Evolutionary conservation across 2,113 vertebrate species (phyloP), one percentile per base, ranked within the genome.

Genomic region (Puffinus mauretanicus): DNA sequence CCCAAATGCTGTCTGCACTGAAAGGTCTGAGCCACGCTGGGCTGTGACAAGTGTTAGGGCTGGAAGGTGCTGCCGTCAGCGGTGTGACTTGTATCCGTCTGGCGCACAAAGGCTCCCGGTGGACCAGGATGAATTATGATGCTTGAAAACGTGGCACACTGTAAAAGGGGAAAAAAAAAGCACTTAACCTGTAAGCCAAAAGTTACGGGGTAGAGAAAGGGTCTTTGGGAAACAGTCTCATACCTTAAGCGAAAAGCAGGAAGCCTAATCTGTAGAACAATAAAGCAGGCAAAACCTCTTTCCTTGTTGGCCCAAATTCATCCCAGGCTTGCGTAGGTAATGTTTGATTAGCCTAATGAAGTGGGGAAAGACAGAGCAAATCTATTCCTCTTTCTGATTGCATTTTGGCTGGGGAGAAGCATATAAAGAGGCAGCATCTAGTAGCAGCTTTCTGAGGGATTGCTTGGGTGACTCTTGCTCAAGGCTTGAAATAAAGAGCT

Each of bases 241-340:
- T 76, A 77, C 78, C 85, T 95, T 85, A 82, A 38, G 94, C 5
- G 36, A 64, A 85, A 91, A 95, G 96, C 94, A 97, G 96, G 96
- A 97, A 97, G 79, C 96, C 90, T 93, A 97, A 97, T 97, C 93
- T 97, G 96, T 3, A 97, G 92, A 97, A 97, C 96, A 97, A 97
- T 97, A 70, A 97, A 76, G 82, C 93, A 93, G 96, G 87, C 92
- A 5, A 90, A 93, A 36, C 75, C 58, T 95, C 90, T 96, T 97
- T 96, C 96, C 96, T 97, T 94, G 96, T 96, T 97, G 96, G 96
- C 96, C 96, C 92, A 95, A 92, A 93, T 92, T 96, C 96, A 82
- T 86, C 90, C 22, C 78, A 87, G 87, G 90, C 96, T 97, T 97
- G 96, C 96, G 96, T 97, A 97, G 96, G 94, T 96, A 91, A 86